Percentiles rank a stretch among this genome's conserved stretches.
Evolutionary conservation across 2,113 vertebrate species (phyloP).

Genomic region (Zosterops borbonicus): DNA sequence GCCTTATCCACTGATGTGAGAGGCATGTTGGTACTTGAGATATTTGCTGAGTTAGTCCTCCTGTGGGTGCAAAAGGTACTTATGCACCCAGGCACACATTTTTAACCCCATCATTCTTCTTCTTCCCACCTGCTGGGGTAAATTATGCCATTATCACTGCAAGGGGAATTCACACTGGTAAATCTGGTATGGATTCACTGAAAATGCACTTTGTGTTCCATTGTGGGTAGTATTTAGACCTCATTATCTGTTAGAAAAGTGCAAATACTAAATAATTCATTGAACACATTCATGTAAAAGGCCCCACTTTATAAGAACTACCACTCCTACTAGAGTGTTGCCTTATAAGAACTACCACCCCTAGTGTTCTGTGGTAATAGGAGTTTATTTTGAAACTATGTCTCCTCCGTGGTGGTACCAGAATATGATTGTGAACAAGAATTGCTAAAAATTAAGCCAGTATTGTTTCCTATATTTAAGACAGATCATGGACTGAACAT

Average conservation of each 20-base stretch:
- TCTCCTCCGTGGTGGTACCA: background rate
- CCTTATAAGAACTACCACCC: background rate
- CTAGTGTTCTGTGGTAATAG: background rate
- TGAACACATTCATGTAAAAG: background rate
- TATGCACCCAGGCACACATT: background rate
- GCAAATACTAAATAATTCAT: background rate
- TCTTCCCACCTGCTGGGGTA: background rate
- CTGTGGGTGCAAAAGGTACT: background rate
- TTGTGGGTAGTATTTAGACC: background rate
- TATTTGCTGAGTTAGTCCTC: background rate
- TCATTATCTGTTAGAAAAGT: background rate
- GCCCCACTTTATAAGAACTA: background rate
- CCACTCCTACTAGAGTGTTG: background rate
- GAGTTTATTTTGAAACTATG: background rate
- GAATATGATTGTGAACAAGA: background rate
- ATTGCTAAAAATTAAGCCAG: background rate
- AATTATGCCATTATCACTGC: background rate
- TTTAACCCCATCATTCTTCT: background rate
- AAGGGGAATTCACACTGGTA: background rate
- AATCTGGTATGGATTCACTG: background rate
- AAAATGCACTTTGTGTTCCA: background rate
- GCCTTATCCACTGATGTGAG: background rate
- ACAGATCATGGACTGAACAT: background rate
- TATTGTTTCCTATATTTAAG: background rate
- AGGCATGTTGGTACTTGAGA: background rate